phyloP scores from a whole-genome alignment of 2,888 invertebrate genomes.

The Eurois occulta region DNA sequence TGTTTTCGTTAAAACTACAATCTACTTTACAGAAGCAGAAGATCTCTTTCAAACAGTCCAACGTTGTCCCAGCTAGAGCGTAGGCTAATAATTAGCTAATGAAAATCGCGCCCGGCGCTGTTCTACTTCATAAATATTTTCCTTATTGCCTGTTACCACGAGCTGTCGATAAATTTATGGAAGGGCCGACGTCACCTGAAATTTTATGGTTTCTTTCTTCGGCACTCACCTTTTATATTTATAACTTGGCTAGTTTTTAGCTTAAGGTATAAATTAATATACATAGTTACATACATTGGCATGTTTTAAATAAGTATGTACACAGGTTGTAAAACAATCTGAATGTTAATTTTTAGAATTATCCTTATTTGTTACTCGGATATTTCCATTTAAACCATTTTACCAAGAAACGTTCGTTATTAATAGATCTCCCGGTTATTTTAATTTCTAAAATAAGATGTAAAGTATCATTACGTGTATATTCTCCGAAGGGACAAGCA shows the following conservation, averaged over 20 bases:
- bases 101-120: conserved; percentile 82
- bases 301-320: neutral
- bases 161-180: conserved; percentile 90
- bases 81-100: conserved; percentile 86
- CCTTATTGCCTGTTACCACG: conserved; percentile 89
- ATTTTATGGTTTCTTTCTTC: conserved; percentile 87
- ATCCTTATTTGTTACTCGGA: neutral
- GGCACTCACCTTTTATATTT: conserved; percentile 81
- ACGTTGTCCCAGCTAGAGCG: conserved; percentile 54
- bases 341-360: neutral
- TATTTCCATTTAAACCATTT: neutral
- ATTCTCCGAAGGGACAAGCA: neutral
- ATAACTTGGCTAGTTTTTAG: conserved; percentile 72
- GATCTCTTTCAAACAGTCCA: conserved; percentile 28
- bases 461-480: neutral
- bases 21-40: conserved; percentile 14
- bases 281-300: conserved; percentile 26
- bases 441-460: neutral
- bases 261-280: conserved; percentile 40
- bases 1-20: conserved; percentile 8
- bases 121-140: conserved; percentile 89
- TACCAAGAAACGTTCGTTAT: neutral
- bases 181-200: conserved; percentile 88
- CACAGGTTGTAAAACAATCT: neutral
- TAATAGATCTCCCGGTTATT: neutral